Base-by-base conservation (phyloP, 2,797 vertebrate genomes). In the Hipposideros larvatus region DNA sequence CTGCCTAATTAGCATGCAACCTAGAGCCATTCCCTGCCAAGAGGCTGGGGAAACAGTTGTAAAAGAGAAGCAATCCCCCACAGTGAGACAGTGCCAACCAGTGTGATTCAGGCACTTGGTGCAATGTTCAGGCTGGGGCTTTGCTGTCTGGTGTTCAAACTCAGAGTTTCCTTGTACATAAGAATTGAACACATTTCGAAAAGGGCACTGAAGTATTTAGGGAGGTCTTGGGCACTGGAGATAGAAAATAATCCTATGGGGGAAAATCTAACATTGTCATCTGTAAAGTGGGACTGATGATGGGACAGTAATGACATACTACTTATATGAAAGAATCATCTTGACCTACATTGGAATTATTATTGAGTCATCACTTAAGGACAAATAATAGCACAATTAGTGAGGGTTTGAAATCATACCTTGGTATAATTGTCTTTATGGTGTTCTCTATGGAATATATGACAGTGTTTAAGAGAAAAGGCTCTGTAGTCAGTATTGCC, bases 1-100 rank as follows among this genome's bases (percentile, higher is more conserved):
- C 91, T 95, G 61, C 95, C 94, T 97, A 84, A 90, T 97, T 96
- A 94, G 80, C 87, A 96, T 87, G 95, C 95, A 91, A 61, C 94
- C 91, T 89, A 82, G 86, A 78, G 79, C 71, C 24, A 31, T 97
- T 46, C 89, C 68, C 74, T 97, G 94, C 96, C 96, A 97, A 95
- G 74, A 95, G 66, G 57, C 4, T 94, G 83, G 85, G 90, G 78
- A 96, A 97, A 95, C 46, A 61, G 96, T 94, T 89, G 90, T 96
- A 87, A 96, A 96, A 91, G 88, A 87, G 63, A 85, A 92, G 53
- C 80, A 78, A 59, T 96, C 78, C 51, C 90, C 73, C 31, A 11
- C 19, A 48, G 74, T 94, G 68, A 97, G 34, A 34, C 66, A 89
- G 41, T 68, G 73, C 92, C 94, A 95, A n/a, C 96, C 51, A 79